A percentile compares a stretch with the other conserved stretches of the same genome.
These are phyloP conservation scores for Antheraea mylitta DNA, from an alignment of 1,140 invertebrate species.

Conservation along the genomic window DNA sequence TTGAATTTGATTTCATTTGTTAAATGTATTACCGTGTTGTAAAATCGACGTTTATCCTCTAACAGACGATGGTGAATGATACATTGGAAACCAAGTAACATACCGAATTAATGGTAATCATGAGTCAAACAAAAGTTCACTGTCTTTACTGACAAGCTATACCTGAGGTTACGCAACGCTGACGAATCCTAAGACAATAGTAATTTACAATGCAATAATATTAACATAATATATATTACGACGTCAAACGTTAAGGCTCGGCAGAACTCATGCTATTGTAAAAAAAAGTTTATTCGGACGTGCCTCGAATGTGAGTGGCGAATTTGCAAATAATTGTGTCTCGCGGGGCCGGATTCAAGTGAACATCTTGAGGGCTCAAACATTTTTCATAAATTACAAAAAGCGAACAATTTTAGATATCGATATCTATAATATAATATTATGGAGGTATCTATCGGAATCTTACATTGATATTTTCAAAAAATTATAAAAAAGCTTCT, in stretches of 20 bases:
- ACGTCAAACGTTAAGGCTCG: constrained; percentile 27
- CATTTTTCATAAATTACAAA: no score
- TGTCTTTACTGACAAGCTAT: constrained; percentile 12
- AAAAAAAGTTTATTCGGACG: constrained; percentile 41
- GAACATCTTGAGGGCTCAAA: background rate
- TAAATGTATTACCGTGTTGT: no score
- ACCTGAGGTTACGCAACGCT: constrained; percentile 45
- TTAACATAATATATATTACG: constrained; percentile 53
- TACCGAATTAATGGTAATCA: constrained; percentile 25
- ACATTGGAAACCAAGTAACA: no score
- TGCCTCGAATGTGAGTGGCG: constrained; percentile 46
- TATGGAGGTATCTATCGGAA: no score
- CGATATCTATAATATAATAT: no score
- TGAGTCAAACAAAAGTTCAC: constrained; percentile 19
- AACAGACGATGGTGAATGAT: no score
- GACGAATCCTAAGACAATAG: constrained; percentile 43
- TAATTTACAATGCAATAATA: constrained; percentile 20
- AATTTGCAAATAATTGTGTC: constrained; percentile 59
- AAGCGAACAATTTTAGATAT: no score
- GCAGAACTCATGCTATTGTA: constrained; percentile 42
- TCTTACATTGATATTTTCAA: no score
- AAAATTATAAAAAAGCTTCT: no score
- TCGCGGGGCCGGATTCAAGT: background rate
- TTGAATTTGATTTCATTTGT: no score
- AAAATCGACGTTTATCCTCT: no score